Conservation (phyloP, 2,888 invertebrate genomes). For the Pristionchus fissidentatus region DNA sequence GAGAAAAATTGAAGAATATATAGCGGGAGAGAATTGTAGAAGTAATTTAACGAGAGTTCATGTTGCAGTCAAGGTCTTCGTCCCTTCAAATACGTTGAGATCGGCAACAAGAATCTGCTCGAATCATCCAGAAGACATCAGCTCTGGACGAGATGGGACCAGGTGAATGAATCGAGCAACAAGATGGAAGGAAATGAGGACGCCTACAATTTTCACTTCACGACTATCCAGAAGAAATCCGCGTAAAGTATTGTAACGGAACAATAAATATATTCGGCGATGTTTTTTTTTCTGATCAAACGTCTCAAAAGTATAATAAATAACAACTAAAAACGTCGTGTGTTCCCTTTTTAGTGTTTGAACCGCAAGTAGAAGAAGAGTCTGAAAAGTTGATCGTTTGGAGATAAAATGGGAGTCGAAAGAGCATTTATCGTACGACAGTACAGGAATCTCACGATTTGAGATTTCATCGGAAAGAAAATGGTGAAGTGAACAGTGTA, state of each 20-base stretch:
- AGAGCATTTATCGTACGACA: slow-evolving; percentile 15
- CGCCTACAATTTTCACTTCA: background rate
- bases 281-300: background rate
- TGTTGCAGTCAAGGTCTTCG: slow-evolving; percentile 26
- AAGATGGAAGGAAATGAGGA: background rate
- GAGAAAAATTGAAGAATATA: too few species aligned
- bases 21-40: background rate
- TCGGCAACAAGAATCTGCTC: background rate
- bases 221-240: background rate
- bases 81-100: slow-evolving; percentile 40
- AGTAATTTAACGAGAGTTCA: background rate
- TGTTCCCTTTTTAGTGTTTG: too few species aligned
- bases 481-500: background rate
- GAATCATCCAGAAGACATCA: background rate
- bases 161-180: background rate
- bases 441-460: background rate
- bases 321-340: too few species aligned
- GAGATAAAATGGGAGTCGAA: too few species aligned
- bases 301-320: too few species aligned
- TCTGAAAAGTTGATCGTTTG: background rate
- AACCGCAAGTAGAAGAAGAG: background rate
- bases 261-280: background rate
- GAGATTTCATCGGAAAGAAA: slow-evolving; percentile 32
- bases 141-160: slow-evolving; percentile 20
- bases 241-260: background rate